These are phyloP conservation scores for Phalacrocorax carbo DNA, from an alignment of 2,113 vertebrate species.

Conservation along the genomic window DNA sequence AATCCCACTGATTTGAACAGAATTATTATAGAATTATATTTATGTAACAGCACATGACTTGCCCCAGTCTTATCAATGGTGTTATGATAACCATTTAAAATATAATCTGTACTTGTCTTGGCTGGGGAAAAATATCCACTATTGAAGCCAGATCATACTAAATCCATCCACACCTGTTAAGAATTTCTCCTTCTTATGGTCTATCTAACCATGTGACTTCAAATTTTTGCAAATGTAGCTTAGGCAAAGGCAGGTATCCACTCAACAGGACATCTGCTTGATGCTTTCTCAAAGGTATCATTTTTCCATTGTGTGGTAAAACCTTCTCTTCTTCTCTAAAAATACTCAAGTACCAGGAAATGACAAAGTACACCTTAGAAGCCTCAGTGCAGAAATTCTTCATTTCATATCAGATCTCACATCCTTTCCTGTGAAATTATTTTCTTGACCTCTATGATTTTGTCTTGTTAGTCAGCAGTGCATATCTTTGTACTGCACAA, in stretches of 20 bases:
- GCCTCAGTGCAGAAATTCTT: neutral
- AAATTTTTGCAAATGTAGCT: neutral
- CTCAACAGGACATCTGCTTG: neutral
- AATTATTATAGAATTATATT: neutral
- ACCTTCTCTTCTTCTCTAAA: neutral
- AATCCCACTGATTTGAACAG: neutral
- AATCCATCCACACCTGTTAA: neutral
- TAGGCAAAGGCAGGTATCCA: neutral
- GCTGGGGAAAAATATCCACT: fast-evolving
- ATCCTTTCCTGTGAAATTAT: neutral
- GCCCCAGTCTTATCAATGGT: neutral
- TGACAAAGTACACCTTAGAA: neutral
- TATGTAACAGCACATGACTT: neutral
- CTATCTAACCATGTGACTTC: neutral
- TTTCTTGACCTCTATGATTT: neutral
- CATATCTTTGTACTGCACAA: neutral
- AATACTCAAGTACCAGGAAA: neutral
- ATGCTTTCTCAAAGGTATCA: neutral
- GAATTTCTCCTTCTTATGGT: neutral
- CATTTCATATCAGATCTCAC: neutral
- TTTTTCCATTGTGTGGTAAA: neutral
- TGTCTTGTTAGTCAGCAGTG: neutral
- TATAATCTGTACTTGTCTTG: neutral
- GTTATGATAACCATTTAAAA: neutral
- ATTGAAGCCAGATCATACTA: neutral